These are phyloP conservation scores for Paedocypris sp. DNA, from an alignment of 2,113 vertebrate species.

Conservation along the genomic window DNA sequence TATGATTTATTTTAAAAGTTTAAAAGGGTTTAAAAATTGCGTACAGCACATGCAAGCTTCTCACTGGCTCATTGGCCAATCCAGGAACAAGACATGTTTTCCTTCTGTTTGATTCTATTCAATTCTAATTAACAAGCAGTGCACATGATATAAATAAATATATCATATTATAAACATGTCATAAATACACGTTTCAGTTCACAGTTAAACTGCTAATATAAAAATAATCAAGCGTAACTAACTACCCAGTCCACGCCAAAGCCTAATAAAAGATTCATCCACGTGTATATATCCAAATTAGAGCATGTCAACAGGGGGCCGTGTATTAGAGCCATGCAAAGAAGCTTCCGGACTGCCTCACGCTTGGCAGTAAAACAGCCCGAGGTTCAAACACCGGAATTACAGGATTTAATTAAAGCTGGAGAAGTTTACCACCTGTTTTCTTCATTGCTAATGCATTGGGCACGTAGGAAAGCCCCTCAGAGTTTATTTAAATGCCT, in stretches of 20 bases:
- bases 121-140: too few relatives aligned
- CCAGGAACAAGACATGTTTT: too few relatives aligned
- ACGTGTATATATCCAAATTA: conserved; percentile 81
- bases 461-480: conserved; percentile 37
- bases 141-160: too few relatives aligned
- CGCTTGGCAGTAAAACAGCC: conserved; percentile 35
- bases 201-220: conserved; percentile 56
- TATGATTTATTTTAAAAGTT: too few relatives aligned
- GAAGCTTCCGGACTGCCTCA: conserved; percentile 57
- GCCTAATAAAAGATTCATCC: conserved; percentile 89
- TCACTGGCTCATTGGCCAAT: too few relatives aligned
- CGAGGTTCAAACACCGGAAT: conserved; percentile 48
- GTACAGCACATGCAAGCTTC: too few relatives aligned
- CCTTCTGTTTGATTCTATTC: too few relatives aligned
- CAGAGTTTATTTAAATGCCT: conserved; percentile 33
- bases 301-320: conserved; percentile 76
- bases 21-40: too few relatives aligned
- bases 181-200: too few relatives aligned
- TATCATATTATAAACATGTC: too few relatives aligned
- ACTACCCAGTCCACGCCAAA: conserved; percentile 72
- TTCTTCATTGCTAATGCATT: conserved; percentile 53
- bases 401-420: conserved; percentile 60
- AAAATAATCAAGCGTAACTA: conserved; percentile 75
- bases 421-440: conserved; percentile 62
- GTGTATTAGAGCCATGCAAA: conserved; percentile 67